A percentile compares a stretch with the other conserved stretches of the same genome.
These are phyloP conservation scores for Drosophila koepferae DNA, from an alignment of 2,888 invertebrate genomes.

Conservation along the genomic window DNA sequence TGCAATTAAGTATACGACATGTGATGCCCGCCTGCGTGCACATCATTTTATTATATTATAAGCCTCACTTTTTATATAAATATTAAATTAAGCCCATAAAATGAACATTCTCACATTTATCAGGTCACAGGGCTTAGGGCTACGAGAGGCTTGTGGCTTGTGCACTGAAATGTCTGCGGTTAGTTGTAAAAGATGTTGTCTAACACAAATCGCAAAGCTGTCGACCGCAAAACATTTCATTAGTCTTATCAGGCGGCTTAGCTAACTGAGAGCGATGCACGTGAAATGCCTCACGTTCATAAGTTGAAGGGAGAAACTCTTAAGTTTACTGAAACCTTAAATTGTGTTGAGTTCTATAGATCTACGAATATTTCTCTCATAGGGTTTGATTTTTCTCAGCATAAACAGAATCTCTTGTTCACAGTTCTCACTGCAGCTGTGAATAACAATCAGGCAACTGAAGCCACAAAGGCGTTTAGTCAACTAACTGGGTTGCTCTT, in stretches of 20 bases:
- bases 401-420: background rate
- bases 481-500: background rate
- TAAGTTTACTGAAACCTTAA: background rate
- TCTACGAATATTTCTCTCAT: background rate
- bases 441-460: background rate
- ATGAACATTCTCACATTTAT: slow-evolving; percentile 42
- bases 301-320: slow-evolving; percentile 10
- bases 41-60: slow-evolving; percentile 24
- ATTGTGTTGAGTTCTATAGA: background rate
- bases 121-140: slow-evolving; percentile 10
- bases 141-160: background rate
- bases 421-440: background rate
- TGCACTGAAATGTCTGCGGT: slow-evolving; percentile 63
- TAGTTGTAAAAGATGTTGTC: slow-evolving; percentile 23
- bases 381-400: background rate
- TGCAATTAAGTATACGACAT: slow-evolving; percentile 72
- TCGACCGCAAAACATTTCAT: slow-evolving; percentile 57
- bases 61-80: slow-evolving; percentile 51
- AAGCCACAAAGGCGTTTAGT: background rate
- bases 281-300: slow-evolving; percentile 3
- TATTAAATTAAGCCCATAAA: slow-evolving; percentile 64
- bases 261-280: background rate
- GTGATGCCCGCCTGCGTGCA: slow-evolving; percentile 34
- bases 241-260: slow-evolving; percentile 37
- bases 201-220: slow-evolving; percentile 27